These are phyloP conservation scores for Drosophila putrida DNA, from an alignment of 2,888 invertebrate species.

Conservation along the genomic window DNA sequence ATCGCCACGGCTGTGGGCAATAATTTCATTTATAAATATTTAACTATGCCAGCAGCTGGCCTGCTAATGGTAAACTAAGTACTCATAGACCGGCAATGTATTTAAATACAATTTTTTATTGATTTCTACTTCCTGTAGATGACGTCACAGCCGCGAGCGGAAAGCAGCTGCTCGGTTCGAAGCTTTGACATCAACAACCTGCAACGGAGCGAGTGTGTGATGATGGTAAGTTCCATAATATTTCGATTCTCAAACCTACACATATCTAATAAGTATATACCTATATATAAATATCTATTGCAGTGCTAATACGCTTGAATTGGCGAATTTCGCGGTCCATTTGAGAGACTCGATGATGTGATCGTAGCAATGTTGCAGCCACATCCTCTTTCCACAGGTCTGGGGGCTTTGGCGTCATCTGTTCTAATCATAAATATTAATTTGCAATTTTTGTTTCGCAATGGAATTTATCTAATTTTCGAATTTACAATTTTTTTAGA, in stretches of 20 bases:
- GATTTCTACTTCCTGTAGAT: conserved; percentile 56
- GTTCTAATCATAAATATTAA: conserved; percentile 76
- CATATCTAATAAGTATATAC: not conserved
- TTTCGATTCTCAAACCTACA: conserved; percentile 1
- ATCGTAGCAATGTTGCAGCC: conserved; percentile 10
- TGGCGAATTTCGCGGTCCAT: conserved; percentile 26
- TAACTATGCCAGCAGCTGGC: conserved; percentile 31
- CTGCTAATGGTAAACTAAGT: not conserved
- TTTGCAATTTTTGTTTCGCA: conserved; percentile 66
- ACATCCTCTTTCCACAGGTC: conserved; percentile 11
- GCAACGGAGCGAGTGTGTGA: conserved; percentile 31
- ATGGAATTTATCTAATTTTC: conserved; percentile 63
- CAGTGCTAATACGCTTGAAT: conserved; percentile 47
- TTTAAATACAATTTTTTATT: conserved; percentile 23
- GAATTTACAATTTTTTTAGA: conserved; percentile 55
- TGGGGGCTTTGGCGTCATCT: conserved; percentile 65
- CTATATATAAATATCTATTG: not conserved
- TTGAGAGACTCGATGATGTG: conserved; percentile 28
- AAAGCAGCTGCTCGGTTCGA: conserved; percentile 42
- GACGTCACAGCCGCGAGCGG: conserved; percentile 67
- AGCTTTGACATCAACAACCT: conserved; percentile 39
- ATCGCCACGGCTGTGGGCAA: conserved; percentile 18
- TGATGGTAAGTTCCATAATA: conserved; percentile 47
- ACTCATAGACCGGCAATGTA: not conserved
- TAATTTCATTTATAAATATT: conserved; percentile 24